Percentiles rank a stretch among this genome's conserved stretches.
Evolutionary conservation across 2,888 invertebrate species (phyloP).

Genomic region (Dryobota labecula): DNA sequence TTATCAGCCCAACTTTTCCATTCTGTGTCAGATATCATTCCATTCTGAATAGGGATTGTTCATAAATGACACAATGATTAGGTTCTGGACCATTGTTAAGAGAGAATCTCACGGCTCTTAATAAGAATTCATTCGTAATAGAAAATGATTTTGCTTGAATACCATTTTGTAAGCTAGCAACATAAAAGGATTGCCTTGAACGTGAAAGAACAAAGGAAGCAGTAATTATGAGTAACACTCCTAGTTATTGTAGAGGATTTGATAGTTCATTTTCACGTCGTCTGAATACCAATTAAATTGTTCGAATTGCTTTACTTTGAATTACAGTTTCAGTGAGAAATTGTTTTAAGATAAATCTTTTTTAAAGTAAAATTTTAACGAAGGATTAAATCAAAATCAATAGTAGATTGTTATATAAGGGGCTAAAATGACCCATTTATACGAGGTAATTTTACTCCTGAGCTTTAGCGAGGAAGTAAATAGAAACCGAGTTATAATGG

Average conservation of each 20-base stretch:
- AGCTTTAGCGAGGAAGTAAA: no score
- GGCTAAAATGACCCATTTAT: no score
- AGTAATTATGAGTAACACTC: slow-evolving; percentile 52
- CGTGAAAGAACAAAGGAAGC: slow-evolving; percentile 47
- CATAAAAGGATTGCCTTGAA: slow-evolving; percentile 50
- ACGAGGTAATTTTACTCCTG: no score
- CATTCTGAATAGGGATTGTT: slow-evolving; percentile 64
- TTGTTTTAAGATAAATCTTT: neutral
- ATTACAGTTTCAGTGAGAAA: neutral
- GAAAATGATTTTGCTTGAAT: slow-evolving; percentile 61
- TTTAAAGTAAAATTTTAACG: neutral
- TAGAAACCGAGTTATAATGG: no score
- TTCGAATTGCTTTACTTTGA: neutral
- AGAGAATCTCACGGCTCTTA: slow-evolving; percentile 60
- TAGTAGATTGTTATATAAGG: no score
- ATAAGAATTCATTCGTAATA: slow-evolving; percentile 66
- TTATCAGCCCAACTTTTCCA: slow-evolving; percentile 6
- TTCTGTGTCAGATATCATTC: slow-evolving; percentile 56
- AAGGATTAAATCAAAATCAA: neutral
- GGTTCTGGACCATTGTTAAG: slow-evolving; percentile 66
- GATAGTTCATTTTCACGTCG: slow-evolving; percentile 31
- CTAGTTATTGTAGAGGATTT: slow-evolving; percentile 19
- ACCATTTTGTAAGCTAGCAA: slow-evolving; percentile 43
- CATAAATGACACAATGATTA: slow-evolving; percentile 74
- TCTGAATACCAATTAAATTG: slow-evolving; percentile 14